A percentile compares a stretch with the other conserved stretches of the same genome.
Conservation (phyloP, 2,888 invertebrate genomes). For the Brenthis daphne region DNA sequence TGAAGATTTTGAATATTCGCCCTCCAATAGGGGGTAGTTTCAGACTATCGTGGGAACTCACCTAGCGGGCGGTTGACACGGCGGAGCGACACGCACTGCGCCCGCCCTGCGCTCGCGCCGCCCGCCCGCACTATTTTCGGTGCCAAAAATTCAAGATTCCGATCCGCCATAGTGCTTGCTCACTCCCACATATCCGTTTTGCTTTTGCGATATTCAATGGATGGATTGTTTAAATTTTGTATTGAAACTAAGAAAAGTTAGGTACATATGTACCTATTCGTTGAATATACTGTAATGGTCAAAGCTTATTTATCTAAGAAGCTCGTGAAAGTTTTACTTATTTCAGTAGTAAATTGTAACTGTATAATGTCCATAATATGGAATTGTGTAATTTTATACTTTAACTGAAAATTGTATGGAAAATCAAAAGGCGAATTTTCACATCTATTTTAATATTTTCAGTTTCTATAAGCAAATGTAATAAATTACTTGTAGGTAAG, state of each 20-base stretch:
- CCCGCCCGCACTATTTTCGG: slow-evolving; percentile 80
- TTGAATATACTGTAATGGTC: no score
- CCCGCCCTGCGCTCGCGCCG: slow-evolving; percentile 65
- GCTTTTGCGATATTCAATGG: slow-evolving; percentile 31
- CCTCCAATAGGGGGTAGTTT: slow-evolving; percentile 6
- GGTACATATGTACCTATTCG: neutral
- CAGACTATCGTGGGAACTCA: slow-evolving; percentile 62
- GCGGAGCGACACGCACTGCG: slow-evolving; percentile 82
- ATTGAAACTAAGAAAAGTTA: neutral
- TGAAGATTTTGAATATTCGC: neutral
- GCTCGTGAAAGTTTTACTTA: neutral
- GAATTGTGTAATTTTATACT: no score
- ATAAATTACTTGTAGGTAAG: no score
- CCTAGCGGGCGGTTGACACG: slow-evolving; percentile 80
- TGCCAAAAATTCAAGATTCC: slow-evolving; percentile 80
- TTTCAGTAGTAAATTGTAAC: no score
- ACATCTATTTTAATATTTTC: no score
- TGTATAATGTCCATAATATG: no score
- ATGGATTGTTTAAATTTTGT: slow-evolving; percentile 33
- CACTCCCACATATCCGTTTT: slow-evolving; percentile 57
- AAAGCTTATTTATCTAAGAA: neutral
- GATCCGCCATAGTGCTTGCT: slow-evolving; percentile 58
- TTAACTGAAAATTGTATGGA: no score
- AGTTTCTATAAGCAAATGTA: no score
- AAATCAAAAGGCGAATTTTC: no score